Evolutionary conservation across 2,797 vertebrate genomes (phyloP).

Genomic region (Cyclopterus lumpus): DNA sequence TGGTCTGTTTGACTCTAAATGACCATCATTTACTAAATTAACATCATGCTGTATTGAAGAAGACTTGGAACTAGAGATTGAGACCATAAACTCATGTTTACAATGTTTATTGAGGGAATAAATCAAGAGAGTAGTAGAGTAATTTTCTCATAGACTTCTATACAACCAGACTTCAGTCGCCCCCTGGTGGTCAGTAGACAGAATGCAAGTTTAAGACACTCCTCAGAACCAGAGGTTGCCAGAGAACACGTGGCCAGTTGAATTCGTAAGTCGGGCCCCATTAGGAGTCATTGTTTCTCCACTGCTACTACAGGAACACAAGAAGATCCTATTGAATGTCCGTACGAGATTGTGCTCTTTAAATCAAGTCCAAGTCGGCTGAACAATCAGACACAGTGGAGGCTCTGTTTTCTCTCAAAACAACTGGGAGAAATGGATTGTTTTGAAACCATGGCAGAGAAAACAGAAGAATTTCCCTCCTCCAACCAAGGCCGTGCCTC

Average conservation of each 20-base stretch:
- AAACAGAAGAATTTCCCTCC: slow-evolving; percentile 70
- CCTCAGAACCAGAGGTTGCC: not conserved
- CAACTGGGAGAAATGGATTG: slow-evolving; percentile 56
- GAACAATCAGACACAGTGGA: slow-evolving; percentile 51
- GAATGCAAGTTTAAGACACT: not conserved
- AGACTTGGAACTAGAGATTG: not conserved
- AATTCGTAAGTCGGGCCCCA: not conserved
- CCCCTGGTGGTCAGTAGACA: not conserved
- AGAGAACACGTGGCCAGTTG: not conserved
- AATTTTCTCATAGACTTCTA: not conserved
- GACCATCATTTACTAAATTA: not conserved
- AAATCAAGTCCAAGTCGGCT: slow-evolving; percentile 23
- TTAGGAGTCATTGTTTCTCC: not conserved
- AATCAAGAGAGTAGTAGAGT: not conserved
- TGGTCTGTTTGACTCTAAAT: not conserved
- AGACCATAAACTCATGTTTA: not conserved
- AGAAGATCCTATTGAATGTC: not conserved
- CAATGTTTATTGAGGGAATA: not conserved
- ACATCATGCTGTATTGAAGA: not conserved
- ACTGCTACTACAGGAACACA: not conserved
- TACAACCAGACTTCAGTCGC: not conserved
- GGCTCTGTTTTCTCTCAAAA: slow-evolving; percentile 61
- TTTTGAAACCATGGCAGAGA: slow-evolving; percentile 81
- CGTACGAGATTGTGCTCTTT: slow-evolving; percentile 30
- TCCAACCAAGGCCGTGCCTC: slow-evolving; percentile 56